Percentiles rank a stretch among this genome's conserved stretches.
phyloP scores from a whole-genome alignment of 1,140 invertebrate species.

The Diorhabda elongata region DNA sequence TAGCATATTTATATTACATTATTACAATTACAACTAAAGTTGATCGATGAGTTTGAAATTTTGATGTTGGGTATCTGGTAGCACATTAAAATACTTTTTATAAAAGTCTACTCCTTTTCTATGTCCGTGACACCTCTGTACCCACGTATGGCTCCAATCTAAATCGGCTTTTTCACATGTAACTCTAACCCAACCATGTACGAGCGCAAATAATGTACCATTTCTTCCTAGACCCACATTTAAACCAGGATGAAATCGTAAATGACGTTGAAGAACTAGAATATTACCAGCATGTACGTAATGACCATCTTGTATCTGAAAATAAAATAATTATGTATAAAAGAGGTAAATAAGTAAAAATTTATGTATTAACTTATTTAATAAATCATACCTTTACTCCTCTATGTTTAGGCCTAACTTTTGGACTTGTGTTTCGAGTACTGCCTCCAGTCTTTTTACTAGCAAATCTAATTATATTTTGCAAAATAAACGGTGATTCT shows the following conservation, averaged over 20 bases:
- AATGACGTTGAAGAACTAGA: slow-evolving; percentile 62
- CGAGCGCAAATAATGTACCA: slow-evolving; percentile 70
- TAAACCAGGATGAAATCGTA: slow-evolving; percentile 74
- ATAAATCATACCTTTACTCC: slow-evolving; percentile 56
- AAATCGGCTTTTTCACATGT: slow-evolving; percentile 73
- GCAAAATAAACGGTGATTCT: background rate
- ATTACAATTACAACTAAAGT: slow-evolving; percentile 45
- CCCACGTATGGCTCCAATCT: slow-evolving; percentile 67
- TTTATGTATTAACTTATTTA: background rate
- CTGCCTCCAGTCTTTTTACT: slow-evolving; percentile 66
- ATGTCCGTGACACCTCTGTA: slow-evolving; percentile 59
- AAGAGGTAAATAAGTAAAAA: background rate
- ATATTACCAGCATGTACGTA: slow-evolving; percentile 61
- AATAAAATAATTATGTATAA: background rate
- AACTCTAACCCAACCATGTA: slow-evolving; percentile 66
- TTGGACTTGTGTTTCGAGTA: slow-evolving; percentile 59
- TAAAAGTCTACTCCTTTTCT: slow-evolving; percentile 63
- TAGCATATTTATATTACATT: background rate
- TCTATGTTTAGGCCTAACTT: slow-evolving; percentile 66
- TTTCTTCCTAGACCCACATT: slow-evolving; percentile 75
- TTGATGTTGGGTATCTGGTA: slow-evolving; percentile 67
- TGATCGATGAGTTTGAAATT: slow-evolving; percentile 71
- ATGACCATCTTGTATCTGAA: slow-evolving; percentile 55
- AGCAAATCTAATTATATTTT: slow-evolving; percentile 52
- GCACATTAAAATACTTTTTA: slow-evolving; percentile 78